These are phyloP conservation scores for Rotaria magnacalcarata DNA, from an alignment of 2,888 invertebrate genomes.

Conservation along the genomic window DNA sequence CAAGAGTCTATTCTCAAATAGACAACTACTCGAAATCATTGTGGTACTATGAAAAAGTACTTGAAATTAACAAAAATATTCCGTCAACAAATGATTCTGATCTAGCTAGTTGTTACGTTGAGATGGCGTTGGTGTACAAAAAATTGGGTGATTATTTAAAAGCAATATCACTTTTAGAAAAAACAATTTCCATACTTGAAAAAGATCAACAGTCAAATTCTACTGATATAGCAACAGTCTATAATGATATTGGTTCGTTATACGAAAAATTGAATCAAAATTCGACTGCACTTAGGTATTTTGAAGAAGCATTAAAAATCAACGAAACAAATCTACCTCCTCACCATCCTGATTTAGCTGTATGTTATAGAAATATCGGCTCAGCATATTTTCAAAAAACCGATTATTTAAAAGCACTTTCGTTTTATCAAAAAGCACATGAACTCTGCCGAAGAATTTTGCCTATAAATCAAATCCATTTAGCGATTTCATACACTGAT, in stretches of 20 bases:
- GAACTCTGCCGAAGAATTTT: not conserved
- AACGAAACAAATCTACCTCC: not conserved
- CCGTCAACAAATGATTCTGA: not conserved
- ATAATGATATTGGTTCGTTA: not conserved
- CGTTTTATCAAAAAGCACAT: not conserved
- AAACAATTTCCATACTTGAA: not conserved
- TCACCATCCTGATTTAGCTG: not conserved
- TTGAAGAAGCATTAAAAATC: not conserved
- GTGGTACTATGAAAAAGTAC: not conserved
- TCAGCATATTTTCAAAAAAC: not conserved
- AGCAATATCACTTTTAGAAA: not conserved
- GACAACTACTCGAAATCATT: not conserved
- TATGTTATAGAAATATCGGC: not conserved
- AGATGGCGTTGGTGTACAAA: not conserved
- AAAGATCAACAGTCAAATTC: not conserved
- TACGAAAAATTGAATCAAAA: not conserved
- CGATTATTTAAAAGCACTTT: not conserved
- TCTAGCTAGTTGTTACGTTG: not conserved
- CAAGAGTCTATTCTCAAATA: not conserved
- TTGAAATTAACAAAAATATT: not conserved
- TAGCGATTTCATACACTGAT: not conserved
- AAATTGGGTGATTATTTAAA: not conserved
- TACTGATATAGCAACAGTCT: not conserved
- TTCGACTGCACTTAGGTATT: not conserved
- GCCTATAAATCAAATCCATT: not conserved